Base-by-base conservation (phyloP, 2,888 invertebrate genomes). In the Pocota personata region DNA sequence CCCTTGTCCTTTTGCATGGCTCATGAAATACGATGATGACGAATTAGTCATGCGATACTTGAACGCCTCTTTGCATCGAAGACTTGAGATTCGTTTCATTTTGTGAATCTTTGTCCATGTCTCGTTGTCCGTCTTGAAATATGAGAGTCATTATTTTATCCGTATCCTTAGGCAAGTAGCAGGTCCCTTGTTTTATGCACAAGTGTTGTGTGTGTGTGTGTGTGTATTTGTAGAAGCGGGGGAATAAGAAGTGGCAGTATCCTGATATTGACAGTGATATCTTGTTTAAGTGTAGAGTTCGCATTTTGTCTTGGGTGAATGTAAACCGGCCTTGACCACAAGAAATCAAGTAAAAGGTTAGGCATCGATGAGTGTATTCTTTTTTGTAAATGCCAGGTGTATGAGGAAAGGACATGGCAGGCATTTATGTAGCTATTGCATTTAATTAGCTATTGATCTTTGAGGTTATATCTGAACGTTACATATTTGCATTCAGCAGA, bases 31-130 rank as follows among this genome's bases (percentile, higher is more conserved):
- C 57, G 64, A 64, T 48, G 55, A 78, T 73, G 79, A 75, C 69
- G 75, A 75, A 84, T 84, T 55, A 64, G 67, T 78, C 73, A 67
- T 83, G 78, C 62, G 73, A 75, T 75, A 75, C 83, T 67, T 67
- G 83, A 77, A 69, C 67, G 73, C 62, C 69, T 78, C 64, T 52
- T 66, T 55, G 62, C 66, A 66, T 19, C 5, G 40, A 50, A 16
- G 27, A 30, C 19, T 62, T 55, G 24, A 67, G 60, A 60, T 67
- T 35, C 24, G 21, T 67, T 75, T 67, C 30, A 46, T 10, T 64
- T 72, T 55, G 35, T 50, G 10, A 10, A 27, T 14, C 27, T 14
- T 55, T 50, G 52, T 55, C 60, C 14, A 58, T 14, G 55, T 14
- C 46, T 43, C 52, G 46, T 72, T 46, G 71, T 35, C 30, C 55